Conservation (phyloP, 2,888 invertebrate species). For the Poecilobothrus nobilitatus region DNA sequence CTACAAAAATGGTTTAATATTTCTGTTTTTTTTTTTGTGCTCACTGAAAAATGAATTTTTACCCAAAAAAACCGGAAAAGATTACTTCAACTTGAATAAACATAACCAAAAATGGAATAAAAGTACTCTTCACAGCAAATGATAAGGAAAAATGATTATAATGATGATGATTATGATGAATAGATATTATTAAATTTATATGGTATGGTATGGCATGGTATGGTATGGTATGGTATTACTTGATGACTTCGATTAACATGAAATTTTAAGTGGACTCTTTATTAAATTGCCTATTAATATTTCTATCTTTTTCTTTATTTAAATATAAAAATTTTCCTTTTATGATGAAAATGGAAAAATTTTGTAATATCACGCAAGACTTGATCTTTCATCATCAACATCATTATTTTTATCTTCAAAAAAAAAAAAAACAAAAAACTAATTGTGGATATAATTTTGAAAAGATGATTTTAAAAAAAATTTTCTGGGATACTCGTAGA, state of each 20-base stretch:
- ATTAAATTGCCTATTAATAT: neutral
- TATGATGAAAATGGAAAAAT: neutral
- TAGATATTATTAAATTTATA: neutral
- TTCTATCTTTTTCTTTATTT: too few species aligned
- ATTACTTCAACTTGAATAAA: slow-evolving; percentile 43
- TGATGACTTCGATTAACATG: too few species aligned
- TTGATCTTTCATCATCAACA: slow-evolving; percentile 18
- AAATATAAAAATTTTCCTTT: too few species aligned
- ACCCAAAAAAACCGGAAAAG: slow-evolving; percentile 38
- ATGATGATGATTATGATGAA: slow-evolving; percentile 1
- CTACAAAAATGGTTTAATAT: too few species aligned
- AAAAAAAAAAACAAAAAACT: neutral
- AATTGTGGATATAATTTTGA: neutral
- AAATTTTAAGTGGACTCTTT: neutral
- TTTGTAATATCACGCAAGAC: slow-evolving; percentile 22
- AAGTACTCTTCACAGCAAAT: too few species aligned
- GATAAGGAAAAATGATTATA: slow-evolving; percentile 14
- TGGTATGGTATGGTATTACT: neutral
- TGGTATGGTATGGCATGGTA: neutral
- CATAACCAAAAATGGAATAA: slow-evolving; percentile 25
- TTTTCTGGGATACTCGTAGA: neutral
- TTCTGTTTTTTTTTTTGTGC: too few species aligned
- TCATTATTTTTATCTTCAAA: too few species aligned
- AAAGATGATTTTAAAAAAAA: neutral
- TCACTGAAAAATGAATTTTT: too few species aligned